Evolutionary conservation across 2,797 vertebrate genomes (phyloP), one percentile per base, ranked within the genome.

Genomic region (Pampus argenteus): DNA sequence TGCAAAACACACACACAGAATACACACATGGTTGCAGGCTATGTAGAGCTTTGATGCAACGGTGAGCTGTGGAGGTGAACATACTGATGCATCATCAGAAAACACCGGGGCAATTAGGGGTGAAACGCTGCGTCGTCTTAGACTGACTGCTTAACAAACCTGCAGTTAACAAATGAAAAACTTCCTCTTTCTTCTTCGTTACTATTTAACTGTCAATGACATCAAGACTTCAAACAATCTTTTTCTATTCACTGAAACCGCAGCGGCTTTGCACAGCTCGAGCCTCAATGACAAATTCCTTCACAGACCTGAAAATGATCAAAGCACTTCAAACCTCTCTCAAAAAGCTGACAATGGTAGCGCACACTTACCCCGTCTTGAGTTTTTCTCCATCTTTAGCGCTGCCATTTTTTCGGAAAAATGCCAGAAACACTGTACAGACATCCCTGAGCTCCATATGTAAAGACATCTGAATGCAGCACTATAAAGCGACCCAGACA

Each of bases 381-480:
- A 76, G 23, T 61, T 81, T 90, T 25, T 62, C 76, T 66, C 44
- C 81, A 6, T 59, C 66, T 65, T 79, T 85, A 14, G 17, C 13
- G 0, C 22, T 0, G 0, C 59, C 13, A 1, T 61, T 77, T 58
- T 62, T 88, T 2, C 62, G 45, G 64, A 90, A 86, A 44, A 91
- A 66, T 1, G 71, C 68, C 73, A 86, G 57, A 29, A 92, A 78
- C 15, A 78, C 64, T 0, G 84, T 5, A 50, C 71, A 85, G 23
- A 87, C 42, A 1, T 90, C 85, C 76, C 77, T 85, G 38, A 91
- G 78, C 76, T 89, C 90, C 89, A 86, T 81, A 7, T 13, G 79
- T 1, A 72, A 49, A 34, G 84, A 31, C 75, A 42, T 82, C 50
- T 28, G 8, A 25, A 28, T 3, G 45, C 61, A 5, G 61, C 6